Conservation (phyloP, 2,888 invertebrate species). For the Conistra vaccinii region DNA sequence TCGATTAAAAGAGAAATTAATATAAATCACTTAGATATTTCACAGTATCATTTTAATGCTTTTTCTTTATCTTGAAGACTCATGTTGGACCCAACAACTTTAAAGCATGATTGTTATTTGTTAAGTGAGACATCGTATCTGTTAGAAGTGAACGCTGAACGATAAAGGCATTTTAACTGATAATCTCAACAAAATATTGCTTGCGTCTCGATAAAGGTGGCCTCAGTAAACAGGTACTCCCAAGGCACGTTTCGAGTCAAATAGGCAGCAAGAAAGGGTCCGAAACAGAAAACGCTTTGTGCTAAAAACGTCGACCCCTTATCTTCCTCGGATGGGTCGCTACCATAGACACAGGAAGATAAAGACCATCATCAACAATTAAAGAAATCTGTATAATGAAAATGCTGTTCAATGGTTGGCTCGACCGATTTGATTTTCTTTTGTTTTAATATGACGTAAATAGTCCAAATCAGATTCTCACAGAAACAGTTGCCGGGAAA, state of each 20-base stretch:
- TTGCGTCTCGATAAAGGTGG: slow-evolving; percentile 83
- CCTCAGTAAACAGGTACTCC: slow-evolving; percentile 84
- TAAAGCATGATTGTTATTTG: slow-evolving; percentile 85
- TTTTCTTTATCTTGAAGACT: slow-evolving; percentile 70
- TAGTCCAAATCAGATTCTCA: no score
- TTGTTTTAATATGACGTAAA: no score
- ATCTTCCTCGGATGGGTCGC: slow-evolving; percentile 86
- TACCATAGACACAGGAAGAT: slow-evolving; percentile 83
- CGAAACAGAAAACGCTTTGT: slow-evolving; percentile 89
- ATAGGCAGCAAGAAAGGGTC: slow-evolving; percentile 87
- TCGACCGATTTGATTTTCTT: no score
- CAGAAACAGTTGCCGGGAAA: no score
- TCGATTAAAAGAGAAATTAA: slow-evolving; percentile 21
- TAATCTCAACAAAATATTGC: slow-evolving; percentile 87
- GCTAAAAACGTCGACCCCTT: slow-evolving; percentile 90
- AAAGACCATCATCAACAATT: slow-evolving; percentile 63
- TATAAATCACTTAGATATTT: slow-evolving; percentile 45
- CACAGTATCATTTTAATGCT: slow-evolving; percentile 63
- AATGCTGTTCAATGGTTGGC: no score
- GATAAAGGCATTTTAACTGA: slow-evolving; percentile 84
- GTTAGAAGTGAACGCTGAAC: slow-evolving; percentile 79
- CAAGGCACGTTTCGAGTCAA: slow-evolving; percentile 86
- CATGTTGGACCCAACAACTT: slow-evolving; percentile 70
- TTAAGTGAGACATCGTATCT: slow-evolving; percentile 86
- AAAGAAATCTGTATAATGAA: slow-evolving; percentile 38